These are phyloP conservation scores for Neuroscelio doddi DNA, from an alignment of 2,888 invertebrate species.

Conservation along the genomic window DNA sequence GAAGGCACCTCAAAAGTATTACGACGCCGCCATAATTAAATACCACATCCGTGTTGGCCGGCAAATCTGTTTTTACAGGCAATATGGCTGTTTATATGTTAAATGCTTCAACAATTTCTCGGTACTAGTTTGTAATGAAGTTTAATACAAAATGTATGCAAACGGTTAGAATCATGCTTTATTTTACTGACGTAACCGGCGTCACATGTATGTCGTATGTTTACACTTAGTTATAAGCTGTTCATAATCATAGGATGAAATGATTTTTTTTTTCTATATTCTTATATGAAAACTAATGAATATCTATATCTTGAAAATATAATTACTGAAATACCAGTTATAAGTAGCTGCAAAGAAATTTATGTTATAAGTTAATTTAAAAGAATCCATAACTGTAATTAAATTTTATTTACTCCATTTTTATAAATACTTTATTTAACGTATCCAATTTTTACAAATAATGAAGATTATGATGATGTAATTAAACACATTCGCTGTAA, in stretches of 20 bases:
- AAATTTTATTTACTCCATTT: too few species aligned
- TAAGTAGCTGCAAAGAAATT: background rate
- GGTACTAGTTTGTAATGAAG: constrained; percentile 21
- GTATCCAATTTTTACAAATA: too few species aligned
- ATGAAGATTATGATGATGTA: too few species aligned
- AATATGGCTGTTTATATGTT: too few species aligned
- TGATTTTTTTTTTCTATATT: too few species aligned
- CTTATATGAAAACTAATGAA: too few species aligned
- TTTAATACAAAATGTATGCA: constrained; percentile 36
- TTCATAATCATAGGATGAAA: too few species aligned
- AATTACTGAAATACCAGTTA: background rate
- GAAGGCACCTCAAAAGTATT: constrained; percentile 14
- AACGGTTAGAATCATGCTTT: constrained; percentile 13
- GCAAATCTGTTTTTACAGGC: constrained; percentile 16
- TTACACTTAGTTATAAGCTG: constrained; percentile 5
- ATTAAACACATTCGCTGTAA: too few species aligned
- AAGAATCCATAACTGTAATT: too few species aligned
- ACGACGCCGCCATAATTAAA: constrained; percentile 17
- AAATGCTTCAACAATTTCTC: constrained; percentile 17
- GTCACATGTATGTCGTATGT: constrained; percentile 12
- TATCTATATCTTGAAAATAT: background rate
- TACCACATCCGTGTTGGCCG: background rate
- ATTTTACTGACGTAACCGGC: constrained; percentile 21
- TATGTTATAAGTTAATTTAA: too few species aligned
- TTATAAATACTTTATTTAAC: too few species aligned